Base-by-base conservation (phyloP, 2,797 vertebrate genomes). In the Cryptoblepharus egeriae region DNA sequence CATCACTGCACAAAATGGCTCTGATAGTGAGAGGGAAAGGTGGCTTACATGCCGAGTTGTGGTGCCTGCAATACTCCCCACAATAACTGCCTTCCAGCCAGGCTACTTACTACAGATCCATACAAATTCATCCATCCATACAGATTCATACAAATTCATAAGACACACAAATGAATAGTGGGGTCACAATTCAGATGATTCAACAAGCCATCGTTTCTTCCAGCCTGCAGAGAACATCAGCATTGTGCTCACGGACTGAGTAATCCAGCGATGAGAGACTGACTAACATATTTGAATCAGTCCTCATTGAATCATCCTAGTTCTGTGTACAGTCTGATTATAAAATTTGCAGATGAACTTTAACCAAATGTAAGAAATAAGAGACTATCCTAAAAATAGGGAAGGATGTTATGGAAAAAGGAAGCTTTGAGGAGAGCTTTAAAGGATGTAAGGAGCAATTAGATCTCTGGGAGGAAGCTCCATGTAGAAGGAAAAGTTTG, bases 381-480 rank as follows among this genome's bases (percentile, higher is more conserved):
- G 57, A 30, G 45, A 77, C 3, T 13, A 63, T 37, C 30, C 81
- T 77, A 77, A 82, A 82, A 77, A 77, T 71, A 77, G 74, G 70
- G 45, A 58, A 68, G 52, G 28, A 52, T 10, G 5, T 79, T 32
- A 55, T 77, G 57, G 81, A 63, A 71, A 64, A 84, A 30, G 61
- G 55, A 79, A 84, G 77, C 32, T 60, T 74, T 79, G 70, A 52
- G 70, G 55, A 52, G 26, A 61, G 45, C 16, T 83, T 83, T 77
- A 70, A 69, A 83, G 70, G 71, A 75, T 79, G 61, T 74, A 39
- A 1, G 3, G 37, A 35, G 55, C 28, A 55, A 69, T 79, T 84
- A 68, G 71, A 63, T 84, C 79, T 79, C 77, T 79, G 77, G 52
- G 55, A 75, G 82, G 82, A 84, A 79, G 42, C 28, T 75, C 39